Percentiles rank a stretch among this genome's conserved stretches.
These are phyloP conservation scores for Leptopilina syphax DNA, from an alignment of 2,888 invertebrate genomes.

Conservation along the genomic window DNA sequence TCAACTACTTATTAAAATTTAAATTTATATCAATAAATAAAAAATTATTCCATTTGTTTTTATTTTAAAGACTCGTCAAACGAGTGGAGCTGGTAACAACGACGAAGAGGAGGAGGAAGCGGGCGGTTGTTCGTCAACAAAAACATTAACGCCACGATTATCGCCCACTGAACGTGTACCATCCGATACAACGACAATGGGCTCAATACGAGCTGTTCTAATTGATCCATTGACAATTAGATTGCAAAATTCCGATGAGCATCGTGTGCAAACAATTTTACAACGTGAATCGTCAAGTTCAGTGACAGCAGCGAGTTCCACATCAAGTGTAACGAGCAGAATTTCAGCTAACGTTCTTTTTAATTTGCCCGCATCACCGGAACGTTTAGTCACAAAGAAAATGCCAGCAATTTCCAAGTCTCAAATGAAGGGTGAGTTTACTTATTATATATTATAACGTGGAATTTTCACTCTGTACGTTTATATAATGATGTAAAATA, in stretches of 20 bases:
- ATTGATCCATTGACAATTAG: slow-evolving; percentile 50
- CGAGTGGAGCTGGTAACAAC: slow-evolving; percentile 67
- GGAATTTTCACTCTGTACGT: too few relatives aligned
- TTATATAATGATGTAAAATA: too few relatives aligned
- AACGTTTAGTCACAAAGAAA: slow-evolving; percentile 57
- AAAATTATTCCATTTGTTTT: not conserved
- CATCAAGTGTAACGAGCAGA: slow-evolving; percentile 58
- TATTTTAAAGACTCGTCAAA: slow-evolving; percentile 71
- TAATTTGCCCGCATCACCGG: slow-evolving; percentile 67
- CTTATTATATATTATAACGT: too few relatives aligned
- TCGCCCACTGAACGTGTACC: slow-evolving; percentile 48
- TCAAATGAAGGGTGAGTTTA: slow-evolving; percentile 86
- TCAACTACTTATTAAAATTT: too few relatives aligned
- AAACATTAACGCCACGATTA: slow-evolving; percentile 56
- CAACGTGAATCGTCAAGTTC: slow-evolving; percentile 45
- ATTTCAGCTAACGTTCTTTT: slow-evolving; percentile 64
- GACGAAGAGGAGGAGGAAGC: slow-evolving; percentile 63
- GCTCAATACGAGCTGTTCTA: slow-evolving; percentile 49
- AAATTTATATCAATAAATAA: too few relatives aligned
- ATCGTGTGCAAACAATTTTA: slow-evolving; percentile 41
- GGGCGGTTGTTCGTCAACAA: slow-evolving; percentile 60
- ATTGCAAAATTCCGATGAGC: slow-evolving; percentile 40
- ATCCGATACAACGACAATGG: slow-evolving; percentile 49
- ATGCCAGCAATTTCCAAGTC: slow-evolving; percentile 80
- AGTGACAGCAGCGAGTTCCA: slow-evolving; percentile 50